Evolutionary conservation across 2,888 invertebrate genomes (phyloP), one percentile per base, ranked within the genome.

Genomic region (Bombylius discolor): DNA sequence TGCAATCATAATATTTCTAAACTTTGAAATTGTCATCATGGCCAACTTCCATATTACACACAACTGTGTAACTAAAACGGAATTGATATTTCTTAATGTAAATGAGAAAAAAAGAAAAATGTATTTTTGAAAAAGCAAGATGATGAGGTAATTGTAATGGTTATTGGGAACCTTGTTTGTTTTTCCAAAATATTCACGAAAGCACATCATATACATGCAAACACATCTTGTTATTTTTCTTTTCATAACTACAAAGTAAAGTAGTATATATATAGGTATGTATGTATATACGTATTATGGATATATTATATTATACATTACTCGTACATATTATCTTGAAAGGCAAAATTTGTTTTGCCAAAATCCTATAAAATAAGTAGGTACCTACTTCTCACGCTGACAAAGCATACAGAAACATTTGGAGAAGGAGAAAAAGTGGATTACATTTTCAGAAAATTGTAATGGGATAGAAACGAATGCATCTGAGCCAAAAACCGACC

Each of bases 401-500:
- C 23, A 23, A 23, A 23, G 23, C 23, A 44, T 12, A 44, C 44
- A 44, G 12, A 44, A 44, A 13, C 5, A 12, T 4, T 13, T 46
- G 54, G 33, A 34, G 14, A 8, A 6, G 14, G 46, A 13, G 31
- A 8, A 36, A 11, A 11, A 42, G 39, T 42, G 11, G 39, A 42
- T 42, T 42, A 42, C 39, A 42, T 42, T 42, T 42, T 4, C 11
- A 11, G 12, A 42, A 42, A 42, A 11, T 42, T 42, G 39, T 42
- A 11, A 14, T 36, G 13, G 34, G 51, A 45, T 49, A 34, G 51
- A 31, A 46, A 49, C 52, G 52, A 58, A 56, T 58, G 59, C 59
- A 59, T 58, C 59, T 59, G 52, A 59, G 56, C 56, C 59, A 56
- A 56, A 53, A 50, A 47, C 53, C 56, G 56, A 56, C 56, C 56